Evolutionary conservation across 1,140 invertebrate genomes (phyloP).

Genomic region (Drosophila grimshawi): DNA sequence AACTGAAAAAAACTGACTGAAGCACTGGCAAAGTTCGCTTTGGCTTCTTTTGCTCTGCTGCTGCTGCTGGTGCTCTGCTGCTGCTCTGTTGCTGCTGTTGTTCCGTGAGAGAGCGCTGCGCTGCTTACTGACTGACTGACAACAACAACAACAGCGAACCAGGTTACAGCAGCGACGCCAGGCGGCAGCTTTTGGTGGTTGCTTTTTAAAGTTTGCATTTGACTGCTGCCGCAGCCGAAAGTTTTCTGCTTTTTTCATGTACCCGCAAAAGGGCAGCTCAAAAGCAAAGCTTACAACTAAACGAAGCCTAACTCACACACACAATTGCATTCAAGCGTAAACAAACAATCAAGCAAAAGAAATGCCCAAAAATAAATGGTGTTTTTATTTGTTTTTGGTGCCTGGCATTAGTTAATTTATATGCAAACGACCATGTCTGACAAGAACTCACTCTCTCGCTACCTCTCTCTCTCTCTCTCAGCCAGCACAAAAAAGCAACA

Average conservation of each 20-base stretch:
- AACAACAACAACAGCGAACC: slow-evolving; percentile 33
- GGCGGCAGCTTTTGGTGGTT: slow-evolving; percentile 73
- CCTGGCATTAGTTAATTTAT: slow-evolving; percentile 57
- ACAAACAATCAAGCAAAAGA: slow-evolving; percentile 40
- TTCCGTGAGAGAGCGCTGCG: slow-evolving; percentile 30
- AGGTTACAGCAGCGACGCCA: slow-evolving; percentile 2
- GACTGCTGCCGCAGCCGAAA: slow-evolving; percentile 41
- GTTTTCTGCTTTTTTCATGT: slow-evolving; percentile 37
- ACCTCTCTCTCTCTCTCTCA: slow-evolving; percentile 24
- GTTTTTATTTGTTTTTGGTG: not conserved
- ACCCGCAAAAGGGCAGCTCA: slow-evolving; percentile 52
- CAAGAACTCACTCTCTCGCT: slow-evolving; percentile 18
- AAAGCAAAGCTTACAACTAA: slow-evolving; percentile 54
- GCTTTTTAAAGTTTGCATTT: slow-evolving; percentile 60
- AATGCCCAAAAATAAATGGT: slow-evolving; percentile 45
- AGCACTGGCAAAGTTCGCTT: slow-evolving; percentile 54
- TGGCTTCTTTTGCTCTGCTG: slow-evolving; percentile 22
- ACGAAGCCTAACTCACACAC: slow-evolving; percentile 31
- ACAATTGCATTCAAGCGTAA: slow-evolving; percentile 16
- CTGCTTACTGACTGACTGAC: slow-evolving; percentile 7
- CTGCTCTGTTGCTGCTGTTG: slow-evolving; percentile 19
- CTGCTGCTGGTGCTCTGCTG: slow-evolving; percentile 10
- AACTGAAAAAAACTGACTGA: slow-evolving; percentile 50
- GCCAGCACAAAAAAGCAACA: slow-evolving; percentile 63
- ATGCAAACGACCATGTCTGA: slow-evolving; percentile 19